Evolutionary conservation across 2,113 vertebrate species (phyloP).

Genomic region (Xenopus laevis): DNA sequence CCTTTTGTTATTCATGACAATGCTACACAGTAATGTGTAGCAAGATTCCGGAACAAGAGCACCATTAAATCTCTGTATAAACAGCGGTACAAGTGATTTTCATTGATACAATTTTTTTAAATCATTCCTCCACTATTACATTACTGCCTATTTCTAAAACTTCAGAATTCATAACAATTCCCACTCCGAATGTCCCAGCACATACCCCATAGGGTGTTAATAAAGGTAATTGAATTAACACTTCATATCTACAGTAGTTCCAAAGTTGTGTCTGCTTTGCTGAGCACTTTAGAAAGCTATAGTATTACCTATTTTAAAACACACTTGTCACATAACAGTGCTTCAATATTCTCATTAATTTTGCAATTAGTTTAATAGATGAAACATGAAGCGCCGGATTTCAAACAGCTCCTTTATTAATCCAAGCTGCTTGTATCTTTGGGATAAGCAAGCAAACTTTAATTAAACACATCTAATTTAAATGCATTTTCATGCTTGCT

Average conservation of each 20-base stretch:
- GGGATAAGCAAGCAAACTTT: neutral
- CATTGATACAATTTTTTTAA: too few species aligned
- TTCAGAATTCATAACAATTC: too few species aligned
- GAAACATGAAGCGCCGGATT: constrained; percentile 6
- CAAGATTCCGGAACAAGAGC: too few species aligned
- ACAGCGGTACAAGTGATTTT: too few species aligned
- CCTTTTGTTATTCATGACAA: too few species aligned
- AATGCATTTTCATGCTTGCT: constrained; percentile 9
- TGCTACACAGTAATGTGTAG: too few species aligned
- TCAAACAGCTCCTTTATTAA: constrained; percentile 25
- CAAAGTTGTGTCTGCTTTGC: neutral
- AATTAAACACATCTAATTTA: constrained; percentile 20
- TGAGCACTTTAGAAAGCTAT: neutral
- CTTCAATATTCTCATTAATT: constrained; percentile 18
- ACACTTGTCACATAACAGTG: neutral
- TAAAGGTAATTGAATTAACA: too few species aligned
- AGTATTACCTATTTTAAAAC: constrained; percentile 3
- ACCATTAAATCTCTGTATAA: too few species aligned
- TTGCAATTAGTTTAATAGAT: constrained; percentile 21
- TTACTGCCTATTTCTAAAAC: too few species aligned
- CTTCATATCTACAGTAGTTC: neutral
- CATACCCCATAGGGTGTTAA: too few species aligned
- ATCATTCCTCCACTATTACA: too few species aligned
- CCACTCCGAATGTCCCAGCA: too few species aligned
- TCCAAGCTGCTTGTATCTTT: neutral